phyloP scores from a whole-genome alignment of 2,797 vertebrate species.

The Chlorospingus semifuscus region DNA sequence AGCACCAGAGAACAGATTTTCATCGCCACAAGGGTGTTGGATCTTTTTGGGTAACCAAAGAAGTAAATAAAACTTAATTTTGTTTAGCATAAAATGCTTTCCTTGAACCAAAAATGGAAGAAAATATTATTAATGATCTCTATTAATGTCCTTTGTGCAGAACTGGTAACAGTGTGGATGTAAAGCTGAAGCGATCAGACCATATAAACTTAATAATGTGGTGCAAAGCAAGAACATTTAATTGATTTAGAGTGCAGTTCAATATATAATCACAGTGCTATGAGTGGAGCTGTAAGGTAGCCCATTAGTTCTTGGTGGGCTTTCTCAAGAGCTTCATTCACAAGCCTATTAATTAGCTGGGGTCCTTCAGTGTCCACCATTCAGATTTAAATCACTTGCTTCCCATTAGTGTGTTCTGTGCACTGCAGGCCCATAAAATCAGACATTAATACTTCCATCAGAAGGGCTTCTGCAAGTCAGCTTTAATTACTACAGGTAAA shows the following conservation, averaged over 20 bases:
- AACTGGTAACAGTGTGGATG: background rate
- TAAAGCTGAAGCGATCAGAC: constrained; percentile 44
- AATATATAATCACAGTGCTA: background rate
- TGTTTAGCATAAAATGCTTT: background rate
- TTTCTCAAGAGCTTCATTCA: constrained; percentile 51
- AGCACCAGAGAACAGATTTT: background rate
- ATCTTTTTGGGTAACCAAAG: background rate
- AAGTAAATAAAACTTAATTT: background rate
- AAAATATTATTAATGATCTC: background rate
- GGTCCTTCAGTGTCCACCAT: constrained; percentile 51
- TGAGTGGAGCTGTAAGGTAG: constrained; percentile 11
- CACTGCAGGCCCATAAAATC: constrained; percentile 49
- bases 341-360: constrained; percentile 66
- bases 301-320: background rate
- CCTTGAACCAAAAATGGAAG: background rate
- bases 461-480: constrained; percentile 55
- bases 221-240: constrained; percentile 50
- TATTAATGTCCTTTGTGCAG: background rate
- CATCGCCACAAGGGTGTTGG: background rate
- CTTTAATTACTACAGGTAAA: constrained; percentile 70
- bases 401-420: constrained; percentile 56
- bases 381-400: constrained; percentile 63
- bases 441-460: constrained; percentile 70
- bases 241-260: constrained; percentile 55
- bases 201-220: constrained; percentile 50